Evolutionary conservation across 2,888 invertebrate species (phyloP), one percentile per base, ranked within the genome.

Genomic region (Spodoptera exigua): DNA sequence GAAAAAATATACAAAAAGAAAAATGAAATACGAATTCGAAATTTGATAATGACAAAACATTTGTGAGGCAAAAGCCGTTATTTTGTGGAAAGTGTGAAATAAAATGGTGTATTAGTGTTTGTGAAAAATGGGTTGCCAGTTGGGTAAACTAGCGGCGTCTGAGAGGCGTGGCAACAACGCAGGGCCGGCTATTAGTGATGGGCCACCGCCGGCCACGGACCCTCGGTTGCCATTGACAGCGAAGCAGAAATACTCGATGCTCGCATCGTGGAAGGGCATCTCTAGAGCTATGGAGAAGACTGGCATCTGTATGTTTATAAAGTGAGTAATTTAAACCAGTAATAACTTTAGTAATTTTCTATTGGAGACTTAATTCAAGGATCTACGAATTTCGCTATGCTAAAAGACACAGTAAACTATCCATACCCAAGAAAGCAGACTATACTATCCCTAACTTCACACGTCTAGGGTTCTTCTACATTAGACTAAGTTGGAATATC

Each of bases 181-280:
- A 51, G 94, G 89, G 62, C 82, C 84, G 37, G 85, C 75, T 11
- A 47, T 91, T 57, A 94, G 95, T 18, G 95, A 95, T 69, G 96
- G 88, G 7, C 96, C 96, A 0, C 96, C 96, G 0, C 96, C 96
- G 3, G 95, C 96, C 32, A 95, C 96, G 34, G 98, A 98, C 87
- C 97, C 97, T 0, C 92, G 97, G 78, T 95, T 98, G 65, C 98
- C 98, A 0, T 94, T 98, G 61, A 98, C 97, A 0, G 97, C 97
- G 16, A 96, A 97, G 85, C 98, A 98, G 94, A 98, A 97, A 91
- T 98, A 97, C 91, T 96, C 96, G 76, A 97, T 98, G 95, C 95
- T 97, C 71, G 98, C 98, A 1, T 98, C 98, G 11, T 98, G 98
- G 98, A 98, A 97, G 83, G 98, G 97, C 27, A 98, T 98, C 79